These are phyloP conservation scores for Colossoma macropomum DNA, from an alignment of 2,113 vertebrate genomes.

Conservation along the genomic window DNA sequence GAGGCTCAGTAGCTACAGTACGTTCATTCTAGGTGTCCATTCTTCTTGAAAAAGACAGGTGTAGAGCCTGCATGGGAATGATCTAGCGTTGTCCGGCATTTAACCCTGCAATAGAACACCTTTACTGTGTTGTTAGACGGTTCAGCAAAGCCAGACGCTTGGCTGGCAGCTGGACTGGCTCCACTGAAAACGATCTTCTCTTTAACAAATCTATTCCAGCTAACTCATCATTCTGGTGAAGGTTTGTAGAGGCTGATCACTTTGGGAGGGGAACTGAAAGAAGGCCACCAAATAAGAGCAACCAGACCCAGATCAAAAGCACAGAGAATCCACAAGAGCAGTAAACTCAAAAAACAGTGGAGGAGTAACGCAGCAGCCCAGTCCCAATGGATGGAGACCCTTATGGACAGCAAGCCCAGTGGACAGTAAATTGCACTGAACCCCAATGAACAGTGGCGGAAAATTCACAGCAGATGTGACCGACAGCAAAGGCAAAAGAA, in stretches of 20 bases:
- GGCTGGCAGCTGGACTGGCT: not conserved
- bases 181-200: not conserved
- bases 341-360: not conserved
- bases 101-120: constrained; percentile 27
- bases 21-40: not conserved
- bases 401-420: not conserved
- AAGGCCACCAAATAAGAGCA: not conserved
- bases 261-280: not conserved
- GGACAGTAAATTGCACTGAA: not conserved
- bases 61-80: no score
- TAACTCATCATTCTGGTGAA: not conserved
- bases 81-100: not conserved
- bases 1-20: not conserved
- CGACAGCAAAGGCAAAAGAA: no score
- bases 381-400: not conserved
- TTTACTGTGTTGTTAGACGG: not conserved
- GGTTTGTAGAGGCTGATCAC: not conserved
- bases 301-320: constrained; percentile 20
- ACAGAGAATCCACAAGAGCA: not conserved
- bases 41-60: not conserved
- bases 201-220: not conserved
- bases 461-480: no score
- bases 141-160: not conserved
- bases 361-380: no score
- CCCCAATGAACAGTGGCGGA: not conserved